phyloP scores from a whole-genome alignment of 2,113 vertebrate genomes.

The Tachycineta bicolor region DNA sequence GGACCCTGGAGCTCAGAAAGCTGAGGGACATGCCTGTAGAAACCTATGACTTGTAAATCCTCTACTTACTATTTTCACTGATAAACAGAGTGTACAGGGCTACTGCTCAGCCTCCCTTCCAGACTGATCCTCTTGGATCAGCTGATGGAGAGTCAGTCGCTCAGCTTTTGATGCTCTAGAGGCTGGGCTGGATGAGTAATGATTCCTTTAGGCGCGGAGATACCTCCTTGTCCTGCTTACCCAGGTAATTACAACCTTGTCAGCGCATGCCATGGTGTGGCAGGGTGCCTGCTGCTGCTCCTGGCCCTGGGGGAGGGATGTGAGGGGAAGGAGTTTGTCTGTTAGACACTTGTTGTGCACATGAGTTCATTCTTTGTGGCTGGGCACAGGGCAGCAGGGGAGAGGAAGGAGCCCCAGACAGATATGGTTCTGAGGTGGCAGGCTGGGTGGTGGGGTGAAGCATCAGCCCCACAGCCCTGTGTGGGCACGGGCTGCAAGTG shows the following conservation, averaged over 20 bases:
- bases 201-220: background rate
- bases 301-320: background rate
- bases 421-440: fast-evolving
- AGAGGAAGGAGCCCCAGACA: background rate
- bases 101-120: background rate
- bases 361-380: background rate
- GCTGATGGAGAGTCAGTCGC: background rate
- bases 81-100: background rate
- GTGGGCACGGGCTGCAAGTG: background rate
- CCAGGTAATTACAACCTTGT: background rate
- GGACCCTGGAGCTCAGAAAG: background rate
- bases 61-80: background rate
- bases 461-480: background rate
- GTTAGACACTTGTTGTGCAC: background rate
- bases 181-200: background rate
- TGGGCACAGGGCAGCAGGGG: background rate
- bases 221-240: background rate
- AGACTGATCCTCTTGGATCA: background rate
- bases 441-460: background rate
- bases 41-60: background rate
- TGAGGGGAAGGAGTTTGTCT: background rate
- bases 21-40: background rate
- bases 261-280: background rate
- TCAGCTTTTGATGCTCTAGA: background rate
- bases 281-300: background rate